These are phyloP conservation scores for Dissostichus mawsoni DNA, from an alignment of 2,113 vertebrate species.

Conservation along the genomic window DNA sequence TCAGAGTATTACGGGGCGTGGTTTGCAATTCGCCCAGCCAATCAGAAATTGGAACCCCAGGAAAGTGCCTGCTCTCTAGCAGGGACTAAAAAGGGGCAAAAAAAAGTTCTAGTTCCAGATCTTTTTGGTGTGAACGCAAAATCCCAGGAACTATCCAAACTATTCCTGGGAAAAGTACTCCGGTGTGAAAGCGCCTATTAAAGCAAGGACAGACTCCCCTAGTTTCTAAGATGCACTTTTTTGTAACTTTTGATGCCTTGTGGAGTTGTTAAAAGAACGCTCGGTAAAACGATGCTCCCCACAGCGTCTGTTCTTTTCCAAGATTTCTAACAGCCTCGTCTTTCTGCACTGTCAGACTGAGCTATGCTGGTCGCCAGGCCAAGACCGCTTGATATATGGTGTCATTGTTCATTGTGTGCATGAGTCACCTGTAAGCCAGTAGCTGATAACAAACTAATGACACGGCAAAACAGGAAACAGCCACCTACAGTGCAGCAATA, in stretches of 20 bases:
- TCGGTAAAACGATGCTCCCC: constrained; percentile 15
- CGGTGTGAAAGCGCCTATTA: no score
- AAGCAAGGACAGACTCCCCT: background rate
- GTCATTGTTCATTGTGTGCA: constrained; percentile 66
- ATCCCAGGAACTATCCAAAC: no score
- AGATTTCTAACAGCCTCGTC: constrained; percentile 24
- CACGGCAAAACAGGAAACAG: constrained; percentile 48
- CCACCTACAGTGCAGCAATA: background rate
- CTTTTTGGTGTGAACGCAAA: no score
- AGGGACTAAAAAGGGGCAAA: no score
- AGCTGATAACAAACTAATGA: constrained; percentile 56
- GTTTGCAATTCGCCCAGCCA: no score
- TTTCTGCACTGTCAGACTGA: constrained; percentile 23
- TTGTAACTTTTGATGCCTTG: background rate
- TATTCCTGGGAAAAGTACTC: no score
- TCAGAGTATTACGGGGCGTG: no score
- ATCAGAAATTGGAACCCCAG: no score
- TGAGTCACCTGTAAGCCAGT: constrained; percentile 63
- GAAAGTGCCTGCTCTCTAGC: no score
- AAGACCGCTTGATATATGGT: constrained; percentile 38
- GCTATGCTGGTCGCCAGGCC: constrained; percentile 36
- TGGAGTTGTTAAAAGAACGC: constrained; percentile 12
- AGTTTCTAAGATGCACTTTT: background rate
- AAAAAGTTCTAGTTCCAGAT: no score
- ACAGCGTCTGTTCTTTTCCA: background rate